Evolutionary conservation across 2,113 vertebrate species (phyloP), one percentile per base, ranked within the genome.

Genomic region (Vulpes vulpes): DNA sequence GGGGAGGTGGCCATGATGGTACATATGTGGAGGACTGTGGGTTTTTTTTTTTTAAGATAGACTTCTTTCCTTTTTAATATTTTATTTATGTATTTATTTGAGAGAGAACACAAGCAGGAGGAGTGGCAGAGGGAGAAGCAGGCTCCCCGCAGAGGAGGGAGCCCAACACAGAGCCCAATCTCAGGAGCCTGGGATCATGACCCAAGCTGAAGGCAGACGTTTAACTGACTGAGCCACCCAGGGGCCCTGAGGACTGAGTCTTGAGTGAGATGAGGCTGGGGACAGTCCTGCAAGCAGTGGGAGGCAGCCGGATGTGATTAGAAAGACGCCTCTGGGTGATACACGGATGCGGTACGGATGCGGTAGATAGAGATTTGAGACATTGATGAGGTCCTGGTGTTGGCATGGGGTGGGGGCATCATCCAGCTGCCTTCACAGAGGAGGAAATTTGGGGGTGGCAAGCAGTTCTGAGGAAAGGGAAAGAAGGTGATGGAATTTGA

Each of bases 261-360:
- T 78, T 82, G 43, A 86, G 49, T 82, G 49, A 91, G n/a, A 43
- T 0, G 0, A 60, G 64, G 64, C 49, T 71, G 43, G n/a, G 23
- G 51, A 84, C 0, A 4, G 71, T 57, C n/a, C 32, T 69, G 32
- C 0, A 11, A 55, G 80, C 43, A 17, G 43, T 30, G 1, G 11
- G 27, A 5, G 10, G n/a, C 64, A 76, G 79, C 49, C 27, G 89
- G 51, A 49, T 55, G 43, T 30, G 79, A 60, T 79, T 35, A 53
- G 79, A 60, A 92, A 74, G 35, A 60, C 57, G 22, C 16, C n/a
- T 60, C 55, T n/a, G 17, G 35, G 19, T 35, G 79, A 59, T 11
- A 25, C 12, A 22, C 1, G 25, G 65, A 53, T 2, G 3, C 9
- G 16, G 51, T 53, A 9, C 1, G 25, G 65, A 53, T 2, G 3